Evolutionary conservation across 2,113 vertebrate species (phyloP), one percentile per base, ranked within the genome.

Genomic region (Podocnemis expansa): DNA sequence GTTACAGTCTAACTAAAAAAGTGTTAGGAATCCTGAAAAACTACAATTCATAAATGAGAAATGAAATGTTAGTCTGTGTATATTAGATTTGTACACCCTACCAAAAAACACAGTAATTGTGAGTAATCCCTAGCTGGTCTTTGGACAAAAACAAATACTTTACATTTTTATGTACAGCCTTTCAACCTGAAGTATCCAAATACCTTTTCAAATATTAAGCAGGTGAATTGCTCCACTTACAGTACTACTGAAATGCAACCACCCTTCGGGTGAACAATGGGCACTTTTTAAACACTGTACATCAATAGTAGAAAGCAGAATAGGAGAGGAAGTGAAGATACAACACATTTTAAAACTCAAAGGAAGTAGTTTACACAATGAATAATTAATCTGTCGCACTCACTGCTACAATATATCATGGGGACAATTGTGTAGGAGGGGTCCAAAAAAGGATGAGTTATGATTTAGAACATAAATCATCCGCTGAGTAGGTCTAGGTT

Each of bases 51-150:
- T 91, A 92, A 92, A 21, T 93, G 49, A 88, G 90, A 94, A 93
- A 90, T 94, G 76, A 93, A 96, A 79, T 89, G 78, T 88, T n/a
- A n/a, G 12, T n/a, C 19, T 45, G 41, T 85, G 54, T 73, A 63
- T 81, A 47, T 79, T 82, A 67, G 87, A 95, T 96, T 96, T 94
- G 93, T 82, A 94, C 87, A 58, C 45, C 80, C 22, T 84, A 80
- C 43, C 89, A 82, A 91, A 47, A 90, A 89, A 70, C 22, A 2
- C 38, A 55, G 82, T 55, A 55, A 76, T 89, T 95, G 85, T 81
- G 85, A 43, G 56, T 73, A 80, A 58, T 38, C 41, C 27, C 78
- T 75, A 91, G 38, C n/a, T 24, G 87, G 80, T 0, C 1, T 25
- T 63, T 60, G 83, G 91, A 93, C 29, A 96, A 78, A 91, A 87